Evolutionary conservation across 2,797 vertebrate species (phyloP).

Genomic region (Chaetodon trifasciatus): DNA sequence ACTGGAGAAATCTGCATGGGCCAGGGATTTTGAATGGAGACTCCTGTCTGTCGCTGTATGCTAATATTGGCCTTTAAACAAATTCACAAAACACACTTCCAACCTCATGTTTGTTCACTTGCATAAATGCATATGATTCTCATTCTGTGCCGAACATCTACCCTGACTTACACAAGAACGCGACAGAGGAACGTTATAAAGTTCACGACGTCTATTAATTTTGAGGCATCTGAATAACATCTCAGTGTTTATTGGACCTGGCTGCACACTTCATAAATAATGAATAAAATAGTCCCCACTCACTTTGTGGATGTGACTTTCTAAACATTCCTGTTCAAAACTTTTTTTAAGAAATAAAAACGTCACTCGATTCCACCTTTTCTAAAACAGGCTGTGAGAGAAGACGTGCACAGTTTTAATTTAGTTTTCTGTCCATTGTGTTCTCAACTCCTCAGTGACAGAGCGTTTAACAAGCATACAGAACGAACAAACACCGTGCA

Average conservation of each 20-base stretch:
- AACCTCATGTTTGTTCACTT: slow-evolving; percentile 80
- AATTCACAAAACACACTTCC: slow-evolving; percentile 84
- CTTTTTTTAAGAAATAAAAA: slow-evolving; percentile 32
- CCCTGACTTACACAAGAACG: slow-evolving; percentile 60
- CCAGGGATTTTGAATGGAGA: slow-evolving; percentile 73
- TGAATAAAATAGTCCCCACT: slow-evolving; percentile 41
- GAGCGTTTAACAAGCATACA: slow-evolving; percentile 50
- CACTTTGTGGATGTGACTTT: slow-evolving; percentile 41
- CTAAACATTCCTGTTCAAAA: slow-evolving; percentile 51
- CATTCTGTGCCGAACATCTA: slow-evolving; percentile 66
- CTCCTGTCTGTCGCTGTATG: slow-evolving; percentile 81
- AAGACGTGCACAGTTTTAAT: slow-evolving; percentile 47
- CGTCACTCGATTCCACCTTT: slow-evolving; percentile 42
- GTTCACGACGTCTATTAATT: slow-evolving; percentile 81
- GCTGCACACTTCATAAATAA: slow-evolving; percentile 56
- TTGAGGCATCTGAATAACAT: slow-evolving; percentile 74
- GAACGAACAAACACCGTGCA: slow-evolving; percentile 14
- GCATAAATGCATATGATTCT: slow-evolving; percentile 89
- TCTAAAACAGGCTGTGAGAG: slow-evolving; percentile 30
- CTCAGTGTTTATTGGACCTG: slow-evolving; percentile 67
- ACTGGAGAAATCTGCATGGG: slow-evolving; percentile 54
- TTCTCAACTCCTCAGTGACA: slow-evolving; percentile 27
- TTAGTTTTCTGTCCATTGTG: slow-evolving; percentile 49
- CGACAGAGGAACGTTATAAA: slow-evolving; percentile 65
- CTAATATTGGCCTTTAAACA: slow-evolving; percentile 88